phyloP scores from a whole-genome alignment of 2,113 vertebrate genomes.

The Platichthys stellatus region DNA sequence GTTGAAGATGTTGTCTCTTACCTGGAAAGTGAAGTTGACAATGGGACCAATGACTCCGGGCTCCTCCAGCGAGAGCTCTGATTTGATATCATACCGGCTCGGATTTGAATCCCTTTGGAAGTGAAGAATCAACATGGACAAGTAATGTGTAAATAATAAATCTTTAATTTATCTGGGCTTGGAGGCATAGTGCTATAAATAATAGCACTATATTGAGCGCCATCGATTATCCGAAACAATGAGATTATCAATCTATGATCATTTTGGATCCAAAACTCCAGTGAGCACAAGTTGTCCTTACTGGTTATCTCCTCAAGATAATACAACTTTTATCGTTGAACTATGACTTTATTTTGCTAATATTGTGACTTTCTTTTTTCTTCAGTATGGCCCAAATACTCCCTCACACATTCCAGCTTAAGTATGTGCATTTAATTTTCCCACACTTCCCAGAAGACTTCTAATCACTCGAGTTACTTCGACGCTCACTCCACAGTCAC shows the following conservation, averaged over 20 bases:
- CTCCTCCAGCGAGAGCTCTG: slow-evolving; percentile 83
- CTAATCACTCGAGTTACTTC: neutral
- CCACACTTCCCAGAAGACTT: no score
- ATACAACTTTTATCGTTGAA: no score
- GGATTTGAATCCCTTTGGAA: slow-evolving; percentile 86
- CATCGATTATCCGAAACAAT: no score
- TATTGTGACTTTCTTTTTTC: no score
- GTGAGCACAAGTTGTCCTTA: no score
- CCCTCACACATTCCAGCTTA: neutral
- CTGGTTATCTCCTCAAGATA: no score
- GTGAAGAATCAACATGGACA: slow-evolving; percentile 12
- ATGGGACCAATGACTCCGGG: slow-evolving; percentile 82
- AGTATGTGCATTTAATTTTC: neutral
- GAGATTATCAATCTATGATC: no score
- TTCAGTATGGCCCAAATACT: no score
- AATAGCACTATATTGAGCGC: neutral
- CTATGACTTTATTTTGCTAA: no score
- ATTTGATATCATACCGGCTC: slow-evolving; percentile 89
- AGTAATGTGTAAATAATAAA: neutral
- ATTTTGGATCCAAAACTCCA: no score
- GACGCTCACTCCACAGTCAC: neutral
- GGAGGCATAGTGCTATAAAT: neutral
- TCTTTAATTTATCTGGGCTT: neutral
- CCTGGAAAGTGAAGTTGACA: slow-evolving; percentile 90
- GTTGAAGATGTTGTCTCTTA: slow-evolving; percentile 27